Evolutionary conservation across 2,797 vertebrate genomes (phyloP).

Genomic region (Apogon talboti): DNA sequence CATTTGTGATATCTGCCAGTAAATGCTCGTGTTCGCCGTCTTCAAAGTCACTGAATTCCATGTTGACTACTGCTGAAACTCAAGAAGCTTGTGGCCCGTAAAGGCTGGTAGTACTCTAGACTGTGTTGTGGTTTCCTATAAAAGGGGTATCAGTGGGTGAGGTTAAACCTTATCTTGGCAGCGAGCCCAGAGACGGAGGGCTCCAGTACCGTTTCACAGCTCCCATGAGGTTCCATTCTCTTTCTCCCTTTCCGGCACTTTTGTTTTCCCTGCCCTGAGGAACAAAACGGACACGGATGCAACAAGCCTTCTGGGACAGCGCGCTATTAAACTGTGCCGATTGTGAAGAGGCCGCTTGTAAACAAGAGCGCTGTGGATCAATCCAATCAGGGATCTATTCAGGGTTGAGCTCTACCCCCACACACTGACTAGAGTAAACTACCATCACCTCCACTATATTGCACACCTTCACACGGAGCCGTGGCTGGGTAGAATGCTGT

Average conservation of each 20-base stretch:
- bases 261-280: constrained; percentile 80
- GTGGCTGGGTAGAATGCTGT: constrained; percentile 10
- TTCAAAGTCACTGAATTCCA: constrained; percentile 38
- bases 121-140: constrained; percentile 69
- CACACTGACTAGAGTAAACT: constrained; percentile 43
- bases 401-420: constrained; percentile 57
- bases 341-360: constrained; percentile 80
- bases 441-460: constrained; percentile 24
- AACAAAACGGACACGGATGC: constrained; percentile 81
- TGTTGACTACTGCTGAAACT: constrained; percentile 52
- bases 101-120: constrained; percentile 37
- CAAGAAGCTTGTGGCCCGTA: constrained; percentile 40
- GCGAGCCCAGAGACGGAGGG: constrained; percentile 69
- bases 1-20: constrained; percentile 41
- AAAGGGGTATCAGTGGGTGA: constrained; percentile 66
- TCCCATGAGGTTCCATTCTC: constrained; percentile 78
- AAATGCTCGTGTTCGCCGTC: constrained; percentile 27
- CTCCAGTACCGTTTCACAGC: constrained; percentile 77
- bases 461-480: constrained; percentile 27
- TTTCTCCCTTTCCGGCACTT: constrained; percentile 74
- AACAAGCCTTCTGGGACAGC: constrained; percentile 83
- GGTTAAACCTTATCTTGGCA: constrained; percentile 80
- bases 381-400: constrained; percentile 81
- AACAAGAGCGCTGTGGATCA: constrained; percentile 82
- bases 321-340: constrained; percentile 81